phyloP scores from a whole-genome alignment of 2,797 vertebrate genomes.

The Pantherophis alleghaniensis region DNA sequence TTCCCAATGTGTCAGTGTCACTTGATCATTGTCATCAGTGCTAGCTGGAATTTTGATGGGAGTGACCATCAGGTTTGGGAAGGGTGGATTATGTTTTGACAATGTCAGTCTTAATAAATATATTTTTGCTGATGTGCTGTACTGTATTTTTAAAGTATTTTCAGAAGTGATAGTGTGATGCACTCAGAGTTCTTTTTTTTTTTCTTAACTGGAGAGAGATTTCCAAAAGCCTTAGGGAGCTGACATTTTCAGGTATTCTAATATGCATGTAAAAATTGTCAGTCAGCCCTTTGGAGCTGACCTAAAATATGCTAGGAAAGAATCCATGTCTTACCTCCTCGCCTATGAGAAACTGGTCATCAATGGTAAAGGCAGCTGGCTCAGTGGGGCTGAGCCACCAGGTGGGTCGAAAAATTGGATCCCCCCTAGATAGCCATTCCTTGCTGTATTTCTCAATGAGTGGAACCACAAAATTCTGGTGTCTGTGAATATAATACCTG shows the following conservation, averaged over 20 bases:
- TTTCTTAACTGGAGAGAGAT: neutral
- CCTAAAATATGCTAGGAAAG: neutral
- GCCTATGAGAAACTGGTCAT: constrained; percentile 90
- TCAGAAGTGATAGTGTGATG: neutral
- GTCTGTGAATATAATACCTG: constrained; percentile 77
- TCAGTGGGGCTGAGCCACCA: constrained; percentile 90
- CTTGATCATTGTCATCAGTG: neutral
- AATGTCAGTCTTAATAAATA: neutral
- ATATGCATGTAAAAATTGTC: neutral
- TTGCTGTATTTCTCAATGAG: constrained; percentile 79
- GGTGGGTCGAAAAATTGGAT: constrained; percentile 83
- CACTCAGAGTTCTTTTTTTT: neutral
- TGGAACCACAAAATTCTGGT: constrained; percentile 80
- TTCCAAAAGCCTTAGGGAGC: neutral
- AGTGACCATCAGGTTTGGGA: neutral
- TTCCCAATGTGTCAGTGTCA: neutral
- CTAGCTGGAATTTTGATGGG: neutral
- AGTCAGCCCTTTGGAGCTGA: neutral
- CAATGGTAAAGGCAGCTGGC: constrained; percentile 77
- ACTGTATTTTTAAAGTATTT: neutral
- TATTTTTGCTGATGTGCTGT: neutral
- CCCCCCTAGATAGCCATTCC: constrained; percentile 77
- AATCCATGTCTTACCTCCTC: constrained; percentile 76
- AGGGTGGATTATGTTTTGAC: neutral
- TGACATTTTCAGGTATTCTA: neutral